Percentiles rank a stretch among this genome's conserved stretches.
Evolutionary conservation across 2,113 vertebrate species (phyloP).

Genomic region (Struthio camelus): DNA sequence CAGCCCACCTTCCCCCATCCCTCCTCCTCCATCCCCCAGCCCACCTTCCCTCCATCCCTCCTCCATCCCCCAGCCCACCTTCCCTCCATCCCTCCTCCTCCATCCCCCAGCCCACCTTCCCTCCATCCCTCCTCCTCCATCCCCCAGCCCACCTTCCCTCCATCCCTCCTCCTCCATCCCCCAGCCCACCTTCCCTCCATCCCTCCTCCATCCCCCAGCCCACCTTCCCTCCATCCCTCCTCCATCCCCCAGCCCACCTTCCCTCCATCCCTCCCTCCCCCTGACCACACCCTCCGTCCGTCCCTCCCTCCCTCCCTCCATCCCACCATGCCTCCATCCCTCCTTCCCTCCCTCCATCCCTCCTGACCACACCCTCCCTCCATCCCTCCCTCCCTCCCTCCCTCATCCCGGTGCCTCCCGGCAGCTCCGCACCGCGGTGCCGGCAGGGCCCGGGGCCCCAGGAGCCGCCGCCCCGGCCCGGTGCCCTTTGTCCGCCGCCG

Average conservation of each 20-base stretch:
- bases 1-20: not conserved
- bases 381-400: not conserved
- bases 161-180: not conserved
- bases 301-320: not conserved
- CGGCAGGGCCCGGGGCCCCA: slow-evolving; percentile 26
- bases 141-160: not conserved
- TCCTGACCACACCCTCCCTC: not conserved
- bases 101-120: not conserved
- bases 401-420: slow-evolving; percentile 18
- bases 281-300: not conserved
- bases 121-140: not conserved
- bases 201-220: not conserved
- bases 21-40: not conserved
- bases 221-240: not conserved
- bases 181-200: not conserved
- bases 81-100: not conserved
- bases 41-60: not conserved
- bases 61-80: not conserved
- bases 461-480: not conserved
- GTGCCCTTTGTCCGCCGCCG: not conserved
- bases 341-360: not conserved
- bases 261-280: not conserved
- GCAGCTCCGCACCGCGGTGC: slow-evolving; percentile 37
- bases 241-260: not conserved
- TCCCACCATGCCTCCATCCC: not conserved